Base-by-base conservation (phyloP, 2,888 invertebrate species). In the Eretmocerus hayati region DNA sequence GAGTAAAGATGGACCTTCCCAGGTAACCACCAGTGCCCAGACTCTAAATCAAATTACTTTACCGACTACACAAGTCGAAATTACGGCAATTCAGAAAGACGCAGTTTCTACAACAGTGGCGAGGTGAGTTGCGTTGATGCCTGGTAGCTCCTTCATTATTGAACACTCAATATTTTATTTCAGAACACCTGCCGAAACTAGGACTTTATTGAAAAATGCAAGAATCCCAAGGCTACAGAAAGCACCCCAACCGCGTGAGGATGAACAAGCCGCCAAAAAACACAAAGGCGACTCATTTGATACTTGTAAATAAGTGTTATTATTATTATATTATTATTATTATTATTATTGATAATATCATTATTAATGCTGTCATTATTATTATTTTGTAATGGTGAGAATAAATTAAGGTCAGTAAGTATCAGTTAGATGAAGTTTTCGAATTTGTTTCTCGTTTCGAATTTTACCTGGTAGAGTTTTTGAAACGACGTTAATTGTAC, bases 221-320 rank as follows among this genome's bases (percentile, higher is more conserved):
- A 62, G 70, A 47, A 69, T 70, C 52, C 58, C 65, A 39, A 71
- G 67, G 52, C 40, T 52, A 47, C 56, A 59, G 46, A 66, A 62
- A 46, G 58, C 62, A 13, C 53, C 58, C 23, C 67, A 66, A 38
- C 60, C 53, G 50, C 63, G 60, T 46, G 67, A 67, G 21, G 54
- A 56, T 32, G 56, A 58, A 32, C 62, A 58, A 38, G 52, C 57
- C 48, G 59, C 66, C 47, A 71, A 70, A 57, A 71, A 66, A 58
- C 63, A 62, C 58, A 71, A 71, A 59, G 64, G 63, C 32, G 70
- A 69, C 31, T 59, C 59, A 35, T 61, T 58, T 56, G 66, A 69
- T 63, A 64, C 67, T 59, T 71, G 70, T 71, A 71, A 69, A 71
- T 71, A 70, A 69, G 68, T 59, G 59, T 63, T 64, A 62, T 50